Conservation (phyloP, 64 coral and sea anemone genomes). For the Astreopora myriophthalma region DNA sequence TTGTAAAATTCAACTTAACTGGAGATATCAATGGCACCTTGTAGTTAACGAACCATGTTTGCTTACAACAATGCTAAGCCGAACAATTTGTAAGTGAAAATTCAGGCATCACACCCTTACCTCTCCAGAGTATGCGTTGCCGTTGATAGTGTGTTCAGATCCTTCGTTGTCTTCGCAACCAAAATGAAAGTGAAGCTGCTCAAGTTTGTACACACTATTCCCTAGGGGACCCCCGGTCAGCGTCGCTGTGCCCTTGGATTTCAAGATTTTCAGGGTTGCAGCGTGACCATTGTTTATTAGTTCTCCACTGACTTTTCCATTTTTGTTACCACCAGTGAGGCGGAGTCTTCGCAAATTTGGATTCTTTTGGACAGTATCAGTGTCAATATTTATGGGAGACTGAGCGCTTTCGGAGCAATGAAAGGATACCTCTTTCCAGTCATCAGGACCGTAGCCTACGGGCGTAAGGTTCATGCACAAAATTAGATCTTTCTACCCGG, state of each 20-base stretch:
- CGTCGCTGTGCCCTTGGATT: neutral
- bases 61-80: too few species aligned
- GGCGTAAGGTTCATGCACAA: too few species aligned
- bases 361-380: neutral
- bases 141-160: conserved; percentile 51
- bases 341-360: neutral
- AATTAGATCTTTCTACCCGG: too few species aligned
- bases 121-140: conserved; percentile 38
- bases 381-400: conserved; percentile 75
- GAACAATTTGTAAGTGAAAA: too few species aligned
- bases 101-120: neutral
- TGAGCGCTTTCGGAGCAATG: conserved; percentile 41
- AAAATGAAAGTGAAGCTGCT: conserved; percentile 74
- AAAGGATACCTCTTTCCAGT: conserved; percentile 38
- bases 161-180: conserved; percentile 18
- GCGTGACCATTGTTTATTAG: conserved; percentile 73
- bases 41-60: too few species aligned
- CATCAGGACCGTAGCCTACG: conserved; percentile 58
- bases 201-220: conserved; percentile 18
- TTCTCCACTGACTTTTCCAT: conserved; percentile 30
- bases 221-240: conserved; percentile 54
- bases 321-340: neutral
- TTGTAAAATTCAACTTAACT: too few species aligned
- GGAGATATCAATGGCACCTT: too few species aligned
- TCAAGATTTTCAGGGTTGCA: conserved; percentile 54